Evolutionary conservation across 2,797 vertebrate species (phyloP), one percentile per base, ranked within the genome.

Genomic region (Gymnopithys bicolor): DNA sequence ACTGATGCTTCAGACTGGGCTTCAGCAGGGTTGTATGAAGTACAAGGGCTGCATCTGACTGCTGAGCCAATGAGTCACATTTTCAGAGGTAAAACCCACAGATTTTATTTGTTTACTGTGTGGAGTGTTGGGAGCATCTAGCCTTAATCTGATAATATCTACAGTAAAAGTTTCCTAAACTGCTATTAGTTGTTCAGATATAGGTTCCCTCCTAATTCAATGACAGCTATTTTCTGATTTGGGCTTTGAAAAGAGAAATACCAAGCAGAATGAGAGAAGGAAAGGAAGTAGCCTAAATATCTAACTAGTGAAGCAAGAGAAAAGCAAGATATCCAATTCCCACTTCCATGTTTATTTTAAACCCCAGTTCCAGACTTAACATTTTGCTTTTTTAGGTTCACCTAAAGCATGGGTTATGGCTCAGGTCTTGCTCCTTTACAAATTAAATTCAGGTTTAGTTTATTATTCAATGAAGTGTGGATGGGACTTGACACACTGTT

Each of bases 1-100:
- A 10, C 82, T 94, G 94, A 46, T 94, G 85, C 89, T 96, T 94
- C 70, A 94, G 89, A 82, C 91, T 10, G 59, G 33, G 70, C 35
- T 96, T 91, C 94, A 88, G 83, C 89, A 82, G 91, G 76, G 85
- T 17, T 0, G 6, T 46, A 28, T 41, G 59, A 87, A 51, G 70
- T 67, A 49, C 70, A 51, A 35, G 51, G 49, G 76, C 60, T 60
- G 41, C 39, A 10, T 73, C 82, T 81, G 24, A 13, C 79, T 63
- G 60, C 69, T 59, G 73, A 81, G 84, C 32, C 24, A 88, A 46
- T 39, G 58, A 93, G 32, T 78, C 82, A 88, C 62, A 28, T 75
- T 75, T 89, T 81, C 68, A 52, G 66, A 89, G 87, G 49, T 32
- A 37, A 82, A 91, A 92, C 13, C 18, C 49, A 28, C 55, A 46